Evolutionary conservation across 2,888 invertebrate genomes (phyloP).

Genomic region (Lissonota sp.): DNA sequence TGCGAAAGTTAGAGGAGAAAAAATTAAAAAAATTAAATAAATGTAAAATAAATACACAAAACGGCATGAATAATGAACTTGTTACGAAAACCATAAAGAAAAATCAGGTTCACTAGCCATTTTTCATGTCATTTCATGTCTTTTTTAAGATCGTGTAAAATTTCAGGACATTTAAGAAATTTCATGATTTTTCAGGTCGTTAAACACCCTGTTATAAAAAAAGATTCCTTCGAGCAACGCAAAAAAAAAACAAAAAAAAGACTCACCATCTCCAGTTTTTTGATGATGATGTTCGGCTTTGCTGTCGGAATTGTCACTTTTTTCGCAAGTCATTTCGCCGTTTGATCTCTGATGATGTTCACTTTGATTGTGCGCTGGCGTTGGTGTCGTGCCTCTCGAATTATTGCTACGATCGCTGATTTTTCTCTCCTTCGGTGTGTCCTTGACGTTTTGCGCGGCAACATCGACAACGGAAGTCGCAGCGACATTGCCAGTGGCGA

Average conservation of each 20-base stretch:
- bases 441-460: slow-evolving; percentile 68
- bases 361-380: slow-evolving; percentile 71
- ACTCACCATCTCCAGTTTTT: slow-evolving; percentile 77
- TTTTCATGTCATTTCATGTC: too few species aligned
- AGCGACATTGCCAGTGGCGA: slow-evolving; percentile 33
- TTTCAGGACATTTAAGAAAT: too few species aligned
- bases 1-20: not conserved
- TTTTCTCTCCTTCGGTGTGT: slow-evolving; percentile 75
- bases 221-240: not conserved
- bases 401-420: slow-evolving; percentile 74
- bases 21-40: too few species aligned
- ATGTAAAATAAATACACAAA: too few species aligned
- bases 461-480: slow-evolving; percentile 24
- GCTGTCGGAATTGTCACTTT: slow-evolving; percentile 72
- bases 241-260: slow-evolving; percentile 4
- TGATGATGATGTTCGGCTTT: slow-evolving; percentile 73
- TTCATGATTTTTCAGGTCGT: too few species aligned
- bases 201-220: too few species aligned
- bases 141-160: too few species aligned
- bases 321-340: slow-evolving; percentile 76
- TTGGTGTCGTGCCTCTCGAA: slow-evolving; percentile 71
- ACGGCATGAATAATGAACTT: too few species aligned
- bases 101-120: too few species aligned
- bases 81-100: too few species aligned
- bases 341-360: slow-evolving; percentile 75